A percentile compares a stretch with the other conserved stretches of the same genome.
These are phyloP conservation scores for Limnothrissa miodon DNA, from an alignment of 2,113 vertebrate species.

Conservation along the genomic window DNA sequence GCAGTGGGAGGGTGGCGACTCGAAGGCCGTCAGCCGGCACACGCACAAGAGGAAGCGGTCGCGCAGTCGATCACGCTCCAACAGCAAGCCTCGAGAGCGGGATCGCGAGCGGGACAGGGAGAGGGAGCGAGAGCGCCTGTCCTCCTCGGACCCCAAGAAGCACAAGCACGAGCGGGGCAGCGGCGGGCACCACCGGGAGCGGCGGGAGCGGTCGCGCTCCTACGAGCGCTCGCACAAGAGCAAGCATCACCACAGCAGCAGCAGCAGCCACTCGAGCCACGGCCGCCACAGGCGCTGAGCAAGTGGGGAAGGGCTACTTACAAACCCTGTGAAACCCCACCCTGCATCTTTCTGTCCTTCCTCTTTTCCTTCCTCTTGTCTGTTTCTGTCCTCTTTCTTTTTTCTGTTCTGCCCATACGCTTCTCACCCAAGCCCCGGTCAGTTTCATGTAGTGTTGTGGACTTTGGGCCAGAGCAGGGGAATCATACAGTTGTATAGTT, in stretches of 20 bases:
- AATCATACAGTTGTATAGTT: slow-evolving; percentile 75
- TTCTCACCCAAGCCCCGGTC: slow-evolving; percentile 43
- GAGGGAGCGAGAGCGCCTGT: slow-evolving; percentile 50
- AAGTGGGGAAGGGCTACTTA: not conserved
- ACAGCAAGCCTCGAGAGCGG: slow-evolving; percentile 85
- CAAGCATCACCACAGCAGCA: slow-evolving; percentile 80
- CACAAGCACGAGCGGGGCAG: slow-evolving; percentile 84
- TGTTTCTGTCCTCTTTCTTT: slow-evolving; percentile 28
- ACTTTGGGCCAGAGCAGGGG: slow-evolving; percentile 60
- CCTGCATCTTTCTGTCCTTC: slow-evolving; percentile 32
- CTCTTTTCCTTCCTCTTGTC: slow-evolving; percentile 9
- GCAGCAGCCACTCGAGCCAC: slow-evolving; percentile 84
- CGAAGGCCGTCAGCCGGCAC: slow-evolving; percentile 82
- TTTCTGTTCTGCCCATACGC: slow-evolving; percentile 18
- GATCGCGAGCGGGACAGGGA: slow-evolving; percentile 53
- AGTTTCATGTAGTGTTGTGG: slow-evolving; percentile 65
- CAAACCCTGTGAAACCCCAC: not conserved
- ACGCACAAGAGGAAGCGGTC: slow-evolving; percentile 95
- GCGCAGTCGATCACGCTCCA: slow-evolving; percentile 78
- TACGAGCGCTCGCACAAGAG: slow-evolving; percentile 93
- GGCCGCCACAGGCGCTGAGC: slow-evolving; percentile 88
- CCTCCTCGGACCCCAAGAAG: slow-evolving; percentile 80
- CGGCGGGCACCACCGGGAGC: slow-evolving; percentile 82
- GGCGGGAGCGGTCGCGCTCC: slow-evolving; percentile 88
- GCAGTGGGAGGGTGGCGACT: slow-evolving; percentile 80